Conservation (phyloP, 1,140 invertebrate genomes). For the Lasioglossum albipes region DNA sequence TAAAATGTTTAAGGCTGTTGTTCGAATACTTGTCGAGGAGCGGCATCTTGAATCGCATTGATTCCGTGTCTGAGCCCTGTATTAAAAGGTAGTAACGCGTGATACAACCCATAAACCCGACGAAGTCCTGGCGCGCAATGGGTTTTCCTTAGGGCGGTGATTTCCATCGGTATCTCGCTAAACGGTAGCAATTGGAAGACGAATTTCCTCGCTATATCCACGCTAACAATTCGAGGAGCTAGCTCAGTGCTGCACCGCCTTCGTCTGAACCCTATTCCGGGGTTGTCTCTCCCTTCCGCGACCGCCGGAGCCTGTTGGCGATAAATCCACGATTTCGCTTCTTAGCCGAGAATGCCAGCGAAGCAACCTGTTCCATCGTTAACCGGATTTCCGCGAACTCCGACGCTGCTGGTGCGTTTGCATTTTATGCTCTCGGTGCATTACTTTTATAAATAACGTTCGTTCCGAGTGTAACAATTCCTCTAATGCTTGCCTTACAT, state of each 20-base stretch:
- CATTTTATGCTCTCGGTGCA: not conserved
- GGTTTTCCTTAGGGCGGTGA: conserved; percentile 6
- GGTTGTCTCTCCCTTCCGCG: not conserved
- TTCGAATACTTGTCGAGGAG: no score
- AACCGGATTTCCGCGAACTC: not conserved
- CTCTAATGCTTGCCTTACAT: no score
- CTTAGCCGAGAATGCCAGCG: conserved; percentile 3
- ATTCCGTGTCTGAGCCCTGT: not conserved
- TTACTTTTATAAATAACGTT: not conserved
- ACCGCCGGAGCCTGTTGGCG: not conserved
- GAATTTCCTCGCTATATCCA: conserved; percentile 16
- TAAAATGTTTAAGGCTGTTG: no score
- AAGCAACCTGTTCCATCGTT: conserved; percentile 18
- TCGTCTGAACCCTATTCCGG: not conserved
- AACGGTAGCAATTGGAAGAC: conserved; percentile 40
- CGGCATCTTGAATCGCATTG: not conserved
- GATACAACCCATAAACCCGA: not conserved
- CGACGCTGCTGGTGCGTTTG: not conserved
- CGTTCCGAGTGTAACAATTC: no score
- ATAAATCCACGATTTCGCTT: conserved; percentile 31
- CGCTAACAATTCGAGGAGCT: not conserved
- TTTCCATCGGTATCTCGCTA: conserved; percentile 39
- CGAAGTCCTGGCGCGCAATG: not conserved
- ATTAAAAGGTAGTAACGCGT: not conserved
- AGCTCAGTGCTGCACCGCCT: not conserved